phyloP scores from a whole-genome alignment of 2,113 vertebrate genomes.

The Indicator indicator region DNA sequence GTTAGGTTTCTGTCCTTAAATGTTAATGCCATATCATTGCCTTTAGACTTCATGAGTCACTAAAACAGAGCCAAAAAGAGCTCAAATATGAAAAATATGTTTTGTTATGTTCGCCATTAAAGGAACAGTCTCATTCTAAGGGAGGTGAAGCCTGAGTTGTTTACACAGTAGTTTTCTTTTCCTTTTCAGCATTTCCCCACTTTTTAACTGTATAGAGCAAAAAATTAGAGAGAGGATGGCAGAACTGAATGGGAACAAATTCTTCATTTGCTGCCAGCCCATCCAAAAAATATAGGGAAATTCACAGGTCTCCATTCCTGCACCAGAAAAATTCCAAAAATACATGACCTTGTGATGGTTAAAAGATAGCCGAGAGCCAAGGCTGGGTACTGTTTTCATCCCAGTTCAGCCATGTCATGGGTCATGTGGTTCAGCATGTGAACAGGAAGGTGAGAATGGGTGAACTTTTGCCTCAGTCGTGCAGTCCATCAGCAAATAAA shows the following conservation, averaged over 20 bases:
- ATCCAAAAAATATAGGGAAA: neutral
- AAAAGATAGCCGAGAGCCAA: constrained; percentile 70
- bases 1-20: constrained; percentile 14
- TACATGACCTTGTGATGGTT: constrained; percentile 52
- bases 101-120: neutral
- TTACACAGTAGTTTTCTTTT: neutral
- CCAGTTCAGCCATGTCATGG: constrained; percentile 73
- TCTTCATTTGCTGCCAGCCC: neutral
- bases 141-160: neutral
- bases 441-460: constrained; percentile 92
- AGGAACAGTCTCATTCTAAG: neutral
- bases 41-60: neutral
- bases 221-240: neutral
- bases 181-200: neutral
- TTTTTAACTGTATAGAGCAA: neutral
- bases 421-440: constrained; percentile 83
- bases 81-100: constrained; percentile 38
- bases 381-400: constrained; percentile 66
- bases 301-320: neutral
- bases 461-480: constrained; percentile 91
- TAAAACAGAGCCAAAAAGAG: constrained; percentile 29
- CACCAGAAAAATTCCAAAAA: constrained; percentile 42
- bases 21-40: neutral
- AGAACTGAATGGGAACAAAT: neutral
- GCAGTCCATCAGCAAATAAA: constrained; percentile 94